phyloP scores from a whole-genome alignment of 2,888 invertebrate species.

The Leistus spinibarbis region DNA sequence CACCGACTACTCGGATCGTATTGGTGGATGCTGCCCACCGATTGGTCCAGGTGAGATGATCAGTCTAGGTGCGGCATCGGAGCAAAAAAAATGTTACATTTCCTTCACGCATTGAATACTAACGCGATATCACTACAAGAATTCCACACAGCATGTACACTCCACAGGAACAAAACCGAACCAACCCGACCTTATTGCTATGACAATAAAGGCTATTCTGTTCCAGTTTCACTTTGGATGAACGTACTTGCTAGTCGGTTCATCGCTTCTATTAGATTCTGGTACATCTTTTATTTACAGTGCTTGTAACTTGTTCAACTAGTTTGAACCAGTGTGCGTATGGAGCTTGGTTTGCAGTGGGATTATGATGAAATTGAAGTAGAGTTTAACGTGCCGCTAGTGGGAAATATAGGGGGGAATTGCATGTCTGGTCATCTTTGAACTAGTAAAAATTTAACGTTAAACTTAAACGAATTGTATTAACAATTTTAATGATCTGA shows the following conservation, averaged over 20 bases:
- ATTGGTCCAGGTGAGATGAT: constrained; percentile 52
- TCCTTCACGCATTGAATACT: constrained; percentile 31
- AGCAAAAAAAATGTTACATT: constrained; percentile 41
- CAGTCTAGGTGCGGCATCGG: constrained; percentile 43
- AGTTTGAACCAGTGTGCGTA: constrained; percentile 39
- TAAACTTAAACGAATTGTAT: constrained; percentile 38
- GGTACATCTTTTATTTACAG: constrained; percentile 48
- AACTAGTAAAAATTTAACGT: constrained; percentile 38
- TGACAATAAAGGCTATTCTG: background rate
- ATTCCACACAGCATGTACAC: constrained; percentile 43
- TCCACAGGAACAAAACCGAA: background rate
- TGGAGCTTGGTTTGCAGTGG: constrained; percentile 28
- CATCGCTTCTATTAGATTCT: constrained; percentile 45
- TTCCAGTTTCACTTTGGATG: background rate
- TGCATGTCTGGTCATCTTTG: constrained; percentile 33
- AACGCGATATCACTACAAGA: constrained; percentile 47
- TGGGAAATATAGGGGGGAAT: constrained; percentile 4
- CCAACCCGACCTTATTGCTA: background rate
- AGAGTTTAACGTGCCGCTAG: constrained; percentile 15
- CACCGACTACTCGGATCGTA: constrained; percentile 40
- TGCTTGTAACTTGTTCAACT: constrained; percentile 47
- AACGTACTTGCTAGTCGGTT: background rate
- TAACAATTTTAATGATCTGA: constrained; percentile 41
- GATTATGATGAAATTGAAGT: background rate
- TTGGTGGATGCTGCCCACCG: constrained; percentile 45